Evolutionary conservation across 2,797 vertebrate genomes (phyloP).

Genomic region (Hippoglossus hippoglossus): DNA sequence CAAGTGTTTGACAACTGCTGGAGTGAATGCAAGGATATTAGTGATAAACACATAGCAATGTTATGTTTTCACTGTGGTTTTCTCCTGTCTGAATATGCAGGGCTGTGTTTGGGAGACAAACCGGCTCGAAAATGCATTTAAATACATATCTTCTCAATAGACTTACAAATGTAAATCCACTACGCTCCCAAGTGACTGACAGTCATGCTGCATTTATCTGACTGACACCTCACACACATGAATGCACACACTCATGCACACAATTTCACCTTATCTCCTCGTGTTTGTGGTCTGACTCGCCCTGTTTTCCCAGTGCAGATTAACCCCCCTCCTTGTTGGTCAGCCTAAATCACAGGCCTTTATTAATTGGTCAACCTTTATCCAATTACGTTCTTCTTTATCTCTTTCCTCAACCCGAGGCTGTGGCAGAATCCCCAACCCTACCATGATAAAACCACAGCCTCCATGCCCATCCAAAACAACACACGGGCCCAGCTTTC

Average conservation of each 20-base stretch:
- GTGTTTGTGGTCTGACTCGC: slow-evolving; percentile 53
- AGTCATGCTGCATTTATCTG: slow-evolving; percentile 59
- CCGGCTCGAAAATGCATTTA: slow-evolving; percentile 24
- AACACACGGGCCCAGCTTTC: slow-evolving; percentile 64
- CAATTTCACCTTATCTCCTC: slow-evolving; percentile 40
- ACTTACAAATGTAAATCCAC: slow-evolving; percentile 62
- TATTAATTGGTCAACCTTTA: slow-evolving; percentile 79
- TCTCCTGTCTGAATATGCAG: slow-evolving; percentile 19
- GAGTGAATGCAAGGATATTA: slow-evolving; percentile 44
- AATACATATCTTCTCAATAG: slow-evolving; percentile 45
- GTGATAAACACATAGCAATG: slow-evolving; percentile 32
- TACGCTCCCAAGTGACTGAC: slow-evolving; percentile 58
- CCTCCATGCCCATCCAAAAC: slow-evolving; percentile 41
- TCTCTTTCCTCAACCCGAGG: slow-evolving; percentile 62
- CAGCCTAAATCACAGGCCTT: slow-evolving; percentile 57
- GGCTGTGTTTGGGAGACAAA: slow-evolving; percentile 5
- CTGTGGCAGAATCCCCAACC: slow-evolving; percentile 58
- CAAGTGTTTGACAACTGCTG: slow-evolving; percentile 74
- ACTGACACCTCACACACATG: slow-evolving; percentile 39
- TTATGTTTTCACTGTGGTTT: slow-evolving; percentile 29
- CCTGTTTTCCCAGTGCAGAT: slow-evolving; percentile 68
- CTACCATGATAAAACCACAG: slow-evolving; percentile 44
- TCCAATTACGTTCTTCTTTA: slow-evolving; percentile 75
- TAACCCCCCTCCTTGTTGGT: slow-evolving; percentile 49
- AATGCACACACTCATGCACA: slow-evolving; percentile 8